Evolutionary conservation across 2,888 invertebrate species (phyloP).

Genomic region (Scaptomyza parva): DNA sequence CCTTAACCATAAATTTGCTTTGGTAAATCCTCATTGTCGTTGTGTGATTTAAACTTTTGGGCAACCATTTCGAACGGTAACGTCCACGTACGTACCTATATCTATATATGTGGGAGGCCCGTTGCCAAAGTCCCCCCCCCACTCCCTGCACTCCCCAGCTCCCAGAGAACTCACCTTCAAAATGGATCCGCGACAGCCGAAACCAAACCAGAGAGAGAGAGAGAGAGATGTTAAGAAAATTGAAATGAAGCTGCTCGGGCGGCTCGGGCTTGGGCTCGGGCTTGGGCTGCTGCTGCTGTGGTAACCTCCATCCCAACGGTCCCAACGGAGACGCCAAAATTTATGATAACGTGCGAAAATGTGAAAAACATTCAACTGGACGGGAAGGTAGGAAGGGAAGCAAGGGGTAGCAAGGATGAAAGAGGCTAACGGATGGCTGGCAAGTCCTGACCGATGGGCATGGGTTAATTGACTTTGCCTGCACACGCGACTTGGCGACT

Average conservation of each 20-base stretch:
- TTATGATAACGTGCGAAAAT: constrained; percentile 69
- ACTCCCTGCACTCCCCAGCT: not conserved
- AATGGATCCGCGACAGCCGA: constrained; percentile 41
- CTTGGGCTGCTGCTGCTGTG: constrained; percentile 15
- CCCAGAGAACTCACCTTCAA: constrained; percentile 28
- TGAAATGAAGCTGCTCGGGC: constrained; percentile 65
- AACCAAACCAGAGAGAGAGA: too few relatives aligned
- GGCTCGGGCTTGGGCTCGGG: not conserved
- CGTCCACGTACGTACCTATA: not conserved
- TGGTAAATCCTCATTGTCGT: constrained; percentile 83
- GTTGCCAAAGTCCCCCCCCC: constrained; percentile 8
- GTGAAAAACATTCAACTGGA: constrained; percentile 45
- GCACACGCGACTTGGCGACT: constrained; percentile 62
- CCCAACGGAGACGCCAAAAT: constrained; percentile 59
- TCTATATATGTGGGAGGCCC: not conserved
- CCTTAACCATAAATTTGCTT: constrained; percentile 82
- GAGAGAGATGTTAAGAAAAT: constrained; percentile 57
- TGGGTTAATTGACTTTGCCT: constrained; percentile 61
- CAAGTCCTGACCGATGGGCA: constrained; percentile 31
- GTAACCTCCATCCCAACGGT: constrained; percentile 4
- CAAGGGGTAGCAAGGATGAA: too few relatives aligned
- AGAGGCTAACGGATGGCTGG: too few relatives aligned
- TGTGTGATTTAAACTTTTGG: constrained; percentile 84
- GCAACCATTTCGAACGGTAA: constrained; percentile 36
- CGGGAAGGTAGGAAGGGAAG: not conserved